Evolutionary conservation across 2,797 vertebrate species (phyloP), one percentile per base, ranked within the genome.

Genomic region (Argya squamiceps): DNA sequence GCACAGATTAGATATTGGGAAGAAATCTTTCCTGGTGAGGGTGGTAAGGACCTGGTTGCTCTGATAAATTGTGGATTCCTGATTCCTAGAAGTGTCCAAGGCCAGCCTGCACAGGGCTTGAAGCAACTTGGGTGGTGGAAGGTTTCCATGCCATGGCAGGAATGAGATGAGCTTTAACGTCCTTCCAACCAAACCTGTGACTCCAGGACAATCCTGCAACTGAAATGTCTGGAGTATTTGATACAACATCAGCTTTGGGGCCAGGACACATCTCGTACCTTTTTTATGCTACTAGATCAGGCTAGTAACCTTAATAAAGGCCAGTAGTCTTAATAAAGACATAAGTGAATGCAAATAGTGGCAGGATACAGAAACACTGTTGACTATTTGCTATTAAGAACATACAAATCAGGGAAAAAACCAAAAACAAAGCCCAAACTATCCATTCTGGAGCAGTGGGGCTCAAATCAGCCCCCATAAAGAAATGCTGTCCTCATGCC

Each of bases 351-450:
- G 3, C 18, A 60, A 46, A 37, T 2, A 74, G 18, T 27, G 41
- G 36, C 29, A 75, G 41, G 41, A 13, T 71, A 14, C 18, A 79
- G 47, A 79, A 59, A 78, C 16, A 47, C 7, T 50, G 39, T 4
- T 46, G 22, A 29, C 17, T 56, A 8, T 24, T 62, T 62, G 11
- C 15, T 37, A 19, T 20, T 50, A 65, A 20, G 18, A 80, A 87
- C 3, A 5, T 8, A 56, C 4, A 59, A 41, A 59, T 11, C 44
- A 32, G 32, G 10, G 17, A 2, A 46, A 37, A 47, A 9, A 11
- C 0, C 5, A 43, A 9, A 29, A 17, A 0, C 7, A 37, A 80
- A 41, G 18, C 4, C 12, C 8, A 47, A 47, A 11, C 7, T 39
- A 5, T 21, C 27, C 49, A 20, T 43, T 37, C 50, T 36, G 52